Evolutionary conservation across 2,888 invertebrate genomes (phyloP), one percentile per base, ranked within the genome.

Genomic region (Protodeltote pygarga): DNA sequence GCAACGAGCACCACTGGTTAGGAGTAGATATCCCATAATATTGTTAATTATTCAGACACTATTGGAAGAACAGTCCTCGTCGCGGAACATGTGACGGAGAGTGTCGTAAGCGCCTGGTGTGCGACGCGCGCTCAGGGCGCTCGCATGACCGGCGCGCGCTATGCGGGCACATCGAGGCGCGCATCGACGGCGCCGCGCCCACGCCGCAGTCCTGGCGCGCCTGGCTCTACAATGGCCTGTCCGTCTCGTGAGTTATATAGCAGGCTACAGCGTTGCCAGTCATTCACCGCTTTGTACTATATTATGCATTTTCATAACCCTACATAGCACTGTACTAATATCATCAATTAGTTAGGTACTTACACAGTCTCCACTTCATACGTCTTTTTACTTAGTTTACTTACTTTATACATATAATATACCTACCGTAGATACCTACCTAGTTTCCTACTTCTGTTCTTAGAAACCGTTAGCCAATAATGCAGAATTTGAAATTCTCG

Each of bases 61-160:
- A 97, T 82, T 97, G 97, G 94, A 97, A 97, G 87, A 97, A 96
- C 78, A 97, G 97, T 46, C 97, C 97, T 0, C 95, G 96, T 0
- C 94, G 96, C 24, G 96, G 97, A 5, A 81, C 92, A 0, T 98
- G 98, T 79, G 96, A 97, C 83, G 95, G 95, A 4, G 96, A 96
- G 66, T 98, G 98, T 73, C 95, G 96, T 55, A 97, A 97, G 83
- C 93, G 97, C 28, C 92, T 97, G 75, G 90, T 98, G 21, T 98
- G 98, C 80, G 97, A 97, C 85, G 93, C 97, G 41, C 94, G 96
- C 40, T 97, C 97, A 9, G 98, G 97, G 0, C 93, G 97, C 32
- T 97, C 97, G 37, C 97, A 97, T 79, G 97, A 97, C 83, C 94
- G 97, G 3, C 96, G 95, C 75, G 95, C 95, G 42, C 94, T 97